These are phyloP conservation scores for Cossypha polioptera DNA, from an alignment of 2,797 vertebrate genomes.

Conservation along the genomic window DNA sequence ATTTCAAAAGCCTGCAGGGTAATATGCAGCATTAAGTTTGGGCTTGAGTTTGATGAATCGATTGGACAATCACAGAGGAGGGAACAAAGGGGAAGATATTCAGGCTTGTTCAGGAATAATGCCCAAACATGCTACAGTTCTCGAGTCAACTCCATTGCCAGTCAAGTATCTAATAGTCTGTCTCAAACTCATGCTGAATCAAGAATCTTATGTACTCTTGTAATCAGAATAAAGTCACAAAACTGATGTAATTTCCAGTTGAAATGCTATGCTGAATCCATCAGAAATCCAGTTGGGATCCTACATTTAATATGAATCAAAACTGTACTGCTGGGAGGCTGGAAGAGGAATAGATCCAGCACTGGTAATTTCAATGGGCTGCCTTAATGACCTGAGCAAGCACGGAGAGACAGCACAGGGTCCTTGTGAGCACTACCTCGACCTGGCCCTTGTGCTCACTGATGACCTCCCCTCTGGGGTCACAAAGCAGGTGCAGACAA, in stretches of 20 bases:
- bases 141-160: not conserved
- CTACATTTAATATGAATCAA: not conserved
- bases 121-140: not conserved
- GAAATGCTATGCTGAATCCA: not conserved
- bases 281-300: not conserved
- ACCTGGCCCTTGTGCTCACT: not conserved
- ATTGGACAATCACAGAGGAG: not conserved
- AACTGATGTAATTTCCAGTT: not conserved
- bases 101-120: not conserved
- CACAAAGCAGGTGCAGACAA: not conserved
- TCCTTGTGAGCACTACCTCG: not conserved
- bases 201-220: not conserved
- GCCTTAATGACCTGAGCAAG: not conserved
- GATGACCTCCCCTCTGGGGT: not conserved
- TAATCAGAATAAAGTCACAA: not conserved
- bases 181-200: not conserved
- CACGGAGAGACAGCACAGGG: not conserved
- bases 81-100: not conserved
- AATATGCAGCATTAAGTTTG: not conserved
- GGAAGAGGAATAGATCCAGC: not conserved
- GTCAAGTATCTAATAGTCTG: not conserved
- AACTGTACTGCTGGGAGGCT: not conserved
- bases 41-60: not conserved
- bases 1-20: conserved; percentile 19
- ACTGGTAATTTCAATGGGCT: not conserved